phyloP scores from a whole-genome alignment of 1,140 invertebrate genomes.

The Drosophila kurseongensis region DNA sequence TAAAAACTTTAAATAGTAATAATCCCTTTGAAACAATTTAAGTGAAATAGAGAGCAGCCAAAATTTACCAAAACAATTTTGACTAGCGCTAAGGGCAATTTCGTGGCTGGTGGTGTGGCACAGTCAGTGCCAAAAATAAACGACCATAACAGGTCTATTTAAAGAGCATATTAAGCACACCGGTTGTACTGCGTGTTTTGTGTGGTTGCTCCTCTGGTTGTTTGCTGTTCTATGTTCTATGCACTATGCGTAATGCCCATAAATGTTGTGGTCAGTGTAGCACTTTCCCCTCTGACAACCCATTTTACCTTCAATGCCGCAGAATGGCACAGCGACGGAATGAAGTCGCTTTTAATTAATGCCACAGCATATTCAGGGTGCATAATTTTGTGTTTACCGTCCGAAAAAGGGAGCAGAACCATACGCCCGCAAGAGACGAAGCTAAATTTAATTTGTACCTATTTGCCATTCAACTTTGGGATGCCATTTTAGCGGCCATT shows the following conservation, averaged over 20 bases:
- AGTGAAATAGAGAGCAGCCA: not conserved
- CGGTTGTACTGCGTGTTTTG: slow-evolving; percentile 32
- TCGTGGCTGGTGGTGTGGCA: slow-evolving; percentile 1
- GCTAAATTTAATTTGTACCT: slow-evolving; percentile 14
- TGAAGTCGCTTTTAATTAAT: slow-evolving; percentile 78
- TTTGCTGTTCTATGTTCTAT: slow-evolving; percentile 10
- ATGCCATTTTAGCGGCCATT: slow-evolving; percentile 4
- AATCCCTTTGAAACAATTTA: not conserved
- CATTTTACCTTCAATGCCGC: slow-evolving; percentile 28
- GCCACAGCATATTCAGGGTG: slow-evolving; percentile 57
- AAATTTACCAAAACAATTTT: not conserved
- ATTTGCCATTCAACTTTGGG: slow-evolving; percentile 7
- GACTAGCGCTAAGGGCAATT: not conserved
- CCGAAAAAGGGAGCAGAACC: slow-evolving; percentile 2
- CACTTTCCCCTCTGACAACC: slow-evolving; percentile 1
- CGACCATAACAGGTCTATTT: slow-evolving; percentile 40
- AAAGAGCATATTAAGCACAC: slow-evolving; percentile 53
- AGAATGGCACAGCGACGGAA: slow-evolving; percentile 52
- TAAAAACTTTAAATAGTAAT: not conserved
- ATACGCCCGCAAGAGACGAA: not conserved
- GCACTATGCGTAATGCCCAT: slow-evolving; percentile 49
- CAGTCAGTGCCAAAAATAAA: slow-evolving; percentile 5
- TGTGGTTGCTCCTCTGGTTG: slow-evolving; percentile 19
- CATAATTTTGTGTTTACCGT: slow-evolving; percentile 57
- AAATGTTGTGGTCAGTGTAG: slow-evolving; percentile 60